These are phyloP conservation scores for Eulemur rubriventer DNA, from an alignment of 2,797 vertebrate genomes.

Conservation along the genomic window DNA sequence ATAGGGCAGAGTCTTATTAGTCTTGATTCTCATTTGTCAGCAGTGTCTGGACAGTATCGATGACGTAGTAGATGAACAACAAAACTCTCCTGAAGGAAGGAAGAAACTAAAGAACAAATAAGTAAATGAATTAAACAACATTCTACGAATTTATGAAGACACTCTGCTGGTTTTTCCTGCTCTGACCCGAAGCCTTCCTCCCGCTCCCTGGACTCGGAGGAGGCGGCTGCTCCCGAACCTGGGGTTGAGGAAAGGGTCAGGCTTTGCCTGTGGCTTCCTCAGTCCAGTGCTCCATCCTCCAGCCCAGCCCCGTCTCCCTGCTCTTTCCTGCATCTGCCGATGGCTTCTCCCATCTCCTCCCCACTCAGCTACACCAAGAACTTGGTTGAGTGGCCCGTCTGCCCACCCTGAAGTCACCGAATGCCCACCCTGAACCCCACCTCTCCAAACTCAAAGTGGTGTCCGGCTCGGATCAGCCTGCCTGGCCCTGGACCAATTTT, in stretches of 20 bases:
- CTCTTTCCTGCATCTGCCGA: background rate
- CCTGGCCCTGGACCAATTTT: background rate
- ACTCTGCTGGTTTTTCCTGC: background rate
- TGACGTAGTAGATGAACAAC: background rate
- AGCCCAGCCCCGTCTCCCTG: background rate
- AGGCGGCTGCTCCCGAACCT: background rate
- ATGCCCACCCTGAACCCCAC: background rate
- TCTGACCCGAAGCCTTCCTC: background rate
- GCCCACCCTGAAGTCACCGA: background rate
- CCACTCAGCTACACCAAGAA: background rate
- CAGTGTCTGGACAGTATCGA: background rate
- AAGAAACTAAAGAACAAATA: background rate
- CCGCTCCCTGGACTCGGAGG: background rate
- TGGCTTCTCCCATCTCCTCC: background rate
- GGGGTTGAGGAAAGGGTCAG: background rate
- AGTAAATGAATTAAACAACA: background rate
- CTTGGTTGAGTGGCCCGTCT: too few species aligned
- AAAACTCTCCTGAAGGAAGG: background rate
- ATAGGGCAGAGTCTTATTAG: background rate
- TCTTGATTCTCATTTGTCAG: background rate
- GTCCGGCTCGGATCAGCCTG: background rate
- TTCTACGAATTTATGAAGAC: background rate
- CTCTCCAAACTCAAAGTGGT: background rate
- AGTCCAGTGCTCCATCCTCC: accelerated
- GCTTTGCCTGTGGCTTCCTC: background rate